Evolutionary conservation across 2,888 invertebrate genomes (phyloP).

Genomic region (Erynnis tages): DNA sequence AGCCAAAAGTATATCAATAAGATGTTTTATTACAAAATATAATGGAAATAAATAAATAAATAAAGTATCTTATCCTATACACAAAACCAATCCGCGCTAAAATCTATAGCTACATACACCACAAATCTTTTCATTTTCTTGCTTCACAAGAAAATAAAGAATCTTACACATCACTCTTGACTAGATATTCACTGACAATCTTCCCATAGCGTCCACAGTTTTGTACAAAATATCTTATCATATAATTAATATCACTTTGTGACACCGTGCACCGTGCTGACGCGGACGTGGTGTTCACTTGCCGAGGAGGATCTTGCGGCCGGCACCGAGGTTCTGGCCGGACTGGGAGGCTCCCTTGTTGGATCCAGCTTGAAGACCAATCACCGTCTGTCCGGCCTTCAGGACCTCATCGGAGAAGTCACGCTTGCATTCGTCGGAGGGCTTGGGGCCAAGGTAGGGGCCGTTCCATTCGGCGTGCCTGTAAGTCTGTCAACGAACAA

Average conservation of each 20-base stretch:
- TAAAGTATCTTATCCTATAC: slow-evolving; percentile 66
- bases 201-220: slow-evolving; percentile 70
- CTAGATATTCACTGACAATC: slow-evolving; percentile 60
- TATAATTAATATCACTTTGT: slow-evolving; percentile 77
- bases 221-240: slow-evolving; percentile 66
- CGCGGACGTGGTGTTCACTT: slow-evolving; percentile 84
- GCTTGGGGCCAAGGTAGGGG: slow-evolving; percentile 96
- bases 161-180: slow-evolving; percentile 53
- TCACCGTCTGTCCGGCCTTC: slow-evolving; percentile 92
- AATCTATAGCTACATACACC: slow-evolving; percentile 34
- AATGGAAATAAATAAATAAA: slow-evolving; percentile 74
- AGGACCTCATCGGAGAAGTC: slow-evolving; percentile 96
- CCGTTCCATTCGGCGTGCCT: slow-evolving; percentile 92
- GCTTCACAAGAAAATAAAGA: slow-evolving; percentile 40
- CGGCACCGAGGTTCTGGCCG: slow-evolving; percentile 94
- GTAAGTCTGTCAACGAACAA: slow-evolving; percentile 84
- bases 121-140: slow-evolving; percentile 39
- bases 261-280: slow-evolving; percentile 41
- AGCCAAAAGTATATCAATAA: not conserved
- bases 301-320: slow-evolving; percentile 94
- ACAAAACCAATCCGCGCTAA: slow-evolving; percentile 65
- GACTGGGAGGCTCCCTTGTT: slow-evolving; percentile 98
- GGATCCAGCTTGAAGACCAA: slow-evolving; percentile 97
- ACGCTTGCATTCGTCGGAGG: slow-evolving; percentile 95
- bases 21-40: slow-evolving; percentile 68